Conservation (phyloP, 2,113 vertebrate genomes). For the Phyllostomus hastatus region DNA sequence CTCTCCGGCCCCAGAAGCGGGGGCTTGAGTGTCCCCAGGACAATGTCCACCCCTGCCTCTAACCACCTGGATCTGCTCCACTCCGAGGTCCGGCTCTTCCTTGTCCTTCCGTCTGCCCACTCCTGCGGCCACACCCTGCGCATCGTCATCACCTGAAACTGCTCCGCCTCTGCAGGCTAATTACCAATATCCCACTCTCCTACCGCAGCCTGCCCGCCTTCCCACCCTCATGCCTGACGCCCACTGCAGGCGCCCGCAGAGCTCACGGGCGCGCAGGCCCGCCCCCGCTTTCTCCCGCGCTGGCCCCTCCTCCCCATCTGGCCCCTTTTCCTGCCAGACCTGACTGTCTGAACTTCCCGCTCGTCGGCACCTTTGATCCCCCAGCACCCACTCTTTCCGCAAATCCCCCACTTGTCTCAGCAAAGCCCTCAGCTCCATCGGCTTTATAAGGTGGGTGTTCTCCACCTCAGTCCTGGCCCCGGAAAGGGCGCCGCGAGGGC, state of each 20-base stretch:
- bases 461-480: neutral
- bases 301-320: neutral
- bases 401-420: neutral
- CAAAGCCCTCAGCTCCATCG: neutral
- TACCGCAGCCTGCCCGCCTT: neutral
- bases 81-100: neutral
- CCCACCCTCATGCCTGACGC: neutral
- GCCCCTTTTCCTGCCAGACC: neutral
- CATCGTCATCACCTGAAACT: slow-evolving; percentile 51
- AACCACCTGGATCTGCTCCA: neutral
- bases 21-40: neutral
- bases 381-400: rapidly evolving
- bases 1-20: neutral
- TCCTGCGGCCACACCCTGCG: neutral
- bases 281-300: neutral
- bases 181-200: neutral
- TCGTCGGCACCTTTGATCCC: neutral
- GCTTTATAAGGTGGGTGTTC: neutral
- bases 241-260: neutral
- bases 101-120: neutral
- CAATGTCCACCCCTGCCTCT: rapidly evolving
- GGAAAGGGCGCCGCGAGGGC: rapidly evolving
- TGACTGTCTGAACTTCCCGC: neutral
- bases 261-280: rapidly evolving
- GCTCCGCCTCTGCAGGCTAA: neutral